Base-by-base conservation (phyloP, 2,113 vertebrate species). In the Xiphophorus hellerii region DNA sequence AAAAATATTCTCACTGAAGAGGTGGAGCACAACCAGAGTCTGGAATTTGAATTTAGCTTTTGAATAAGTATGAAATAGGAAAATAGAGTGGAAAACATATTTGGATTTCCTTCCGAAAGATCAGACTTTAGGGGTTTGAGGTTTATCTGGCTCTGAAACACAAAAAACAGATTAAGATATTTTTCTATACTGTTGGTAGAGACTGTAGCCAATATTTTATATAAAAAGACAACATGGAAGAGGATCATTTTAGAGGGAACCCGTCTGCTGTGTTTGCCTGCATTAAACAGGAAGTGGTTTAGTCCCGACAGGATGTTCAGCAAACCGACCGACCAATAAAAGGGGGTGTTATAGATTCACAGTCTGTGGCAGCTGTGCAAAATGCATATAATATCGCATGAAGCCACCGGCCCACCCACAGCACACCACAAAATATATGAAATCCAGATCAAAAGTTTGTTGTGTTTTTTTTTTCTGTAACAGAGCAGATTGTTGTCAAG, bases 361-460 rank as follows among this genome's bases (percentile, higher is more conserved):
- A 42, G 11, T 83, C 80, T 87, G 37, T 77, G 80, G 72, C 82
- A 78, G 89, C 80, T 88, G 86, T 82, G 78, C 66, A 78, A 44
- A 71, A 82, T 44, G 75, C 73, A 73, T 82, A 68, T 78, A 77
- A 79, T 84, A 87, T 76, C 31, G 62, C 85, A 70, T 70, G 66
- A 85, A 84, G 84, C 84, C 76, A 84, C 71, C 51, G 65, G 86
- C 80, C 65, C 89, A 92, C 86, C 88, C 88, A 89, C 80, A 68
- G 82, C 2, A n/a, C 22, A 25, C 51, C 20, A 58, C 51, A 69
- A 62, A 80, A 51, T 66, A 66, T 60, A 71, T 71, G 35, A 42
- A 81, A 70, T 87, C 87, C 86, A 87, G 76, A 82, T 66, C n/a
- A 1, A 66, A 62, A 73, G 61, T 37, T n/a, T 31, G 76, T 83